A percentile compares a stretch with the other conserved stretches of the same genome.
Evolutionary conservation across 2,113 vertebrate genomes (phyloP).

Genomic region (Melanerpes aurifrons): DNA sequence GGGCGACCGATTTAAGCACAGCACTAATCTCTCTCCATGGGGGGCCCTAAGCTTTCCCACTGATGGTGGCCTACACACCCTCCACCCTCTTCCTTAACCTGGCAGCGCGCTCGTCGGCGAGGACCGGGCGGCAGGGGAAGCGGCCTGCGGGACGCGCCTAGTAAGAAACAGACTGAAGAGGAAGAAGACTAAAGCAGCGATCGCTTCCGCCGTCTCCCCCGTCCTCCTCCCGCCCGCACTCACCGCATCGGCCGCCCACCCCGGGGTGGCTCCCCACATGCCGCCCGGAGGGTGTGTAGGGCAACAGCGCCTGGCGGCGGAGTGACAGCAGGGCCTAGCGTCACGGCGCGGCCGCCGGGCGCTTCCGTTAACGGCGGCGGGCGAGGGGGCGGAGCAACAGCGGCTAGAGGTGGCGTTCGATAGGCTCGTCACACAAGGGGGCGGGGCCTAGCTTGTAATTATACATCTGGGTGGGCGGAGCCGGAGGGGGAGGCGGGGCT

Average conservation of each 20-base stretch:
- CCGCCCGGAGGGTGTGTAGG: neutral
- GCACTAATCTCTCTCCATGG: neutral
- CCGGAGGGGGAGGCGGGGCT: neutral
- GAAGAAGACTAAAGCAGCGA: neutral
- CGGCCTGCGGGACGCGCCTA: neutral
- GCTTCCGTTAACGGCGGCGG: neutral
- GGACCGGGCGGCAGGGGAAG: neutral
- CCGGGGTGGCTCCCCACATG: neutral
- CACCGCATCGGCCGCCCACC: constrained; percentile 16
- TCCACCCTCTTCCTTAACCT: neutral
- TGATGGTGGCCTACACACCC: neutral
- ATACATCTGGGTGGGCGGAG: neutral
- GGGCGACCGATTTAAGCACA: neutral
- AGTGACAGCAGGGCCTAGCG: no score
- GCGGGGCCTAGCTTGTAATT: neutral
- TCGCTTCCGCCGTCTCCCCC: neutral
- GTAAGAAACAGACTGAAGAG: neutral
- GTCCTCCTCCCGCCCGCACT: neutral
- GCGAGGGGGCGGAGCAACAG: neutral
- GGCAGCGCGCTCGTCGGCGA: neutral
- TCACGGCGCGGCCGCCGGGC: neutral
- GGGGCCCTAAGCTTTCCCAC: neutral
- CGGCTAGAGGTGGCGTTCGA: neutral
- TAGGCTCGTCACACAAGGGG: neutral
- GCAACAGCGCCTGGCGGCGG: no score